Evolutionary conservation across 2,797 vertebrate genomes (phyloP).

Genomic region (Premnoplex brunnescens): DNA sequence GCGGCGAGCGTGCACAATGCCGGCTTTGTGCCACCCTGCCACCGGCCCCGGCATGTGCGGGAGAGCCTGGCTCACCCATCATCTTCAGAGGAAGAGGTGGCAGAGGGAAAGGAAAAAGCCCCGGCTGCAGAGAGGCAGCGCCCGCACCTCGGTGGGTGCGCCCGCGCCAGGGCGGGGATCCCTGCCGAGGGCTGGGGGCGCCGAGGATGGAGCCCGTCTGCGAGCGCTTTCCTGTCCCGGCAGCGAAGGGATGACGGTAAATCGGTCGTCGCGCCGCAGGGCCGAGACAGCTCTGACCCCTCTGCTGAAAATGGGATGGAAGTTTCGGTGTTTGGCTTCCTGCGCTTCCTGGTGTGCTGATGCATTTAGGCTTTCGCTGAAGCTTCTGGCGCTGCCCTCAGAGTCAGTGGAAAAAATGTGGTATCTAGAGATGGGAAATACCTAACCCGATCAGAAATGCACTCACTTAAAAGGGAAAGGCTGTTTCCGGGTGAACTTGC

Average conservation of each 20-base stretch:
- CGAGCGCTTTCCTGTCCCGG: slow-evolving; percentile 14
- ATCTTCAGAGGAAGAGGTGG: not conserved
- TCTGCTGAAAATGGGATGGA: slow-evolving; percentile 17
- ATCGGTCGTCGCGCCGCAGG: not conserved
- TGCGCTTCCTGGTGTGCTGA: slow-evolving; percentile 31
- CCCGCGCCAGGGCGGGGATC: not conserved
- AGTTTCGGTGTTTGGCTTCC: slow-evolving; percentile 33
- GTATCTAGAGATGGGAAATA: slow-evolving; percentile 55
- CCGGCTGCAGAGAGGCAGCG: accelerated
- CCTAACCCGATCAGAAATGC: slow-evolving; percentile 3
- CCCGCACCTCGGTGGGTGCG: not conserved
- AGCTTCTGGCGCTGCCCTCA: slow-evolving; percentile 1
- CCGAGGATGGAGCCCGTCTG: slow-evolving; percentile 1
- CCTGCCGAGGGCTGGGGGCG: not conserved
- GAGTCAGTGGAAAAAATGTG: slow-evolving; percentile 52
- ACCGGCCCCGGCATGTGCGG: slow-evolving; percentile 21
- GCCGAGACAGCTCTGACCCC: slow-evolving; percentile 21
- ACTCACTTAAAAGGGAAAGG: slow-evolving; percentile 40
- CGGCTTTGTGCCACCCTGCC: slow-evolving; percentile 70
- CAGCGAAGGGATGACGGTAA: not conserved
- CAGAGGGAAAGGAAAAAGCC: not conserved
- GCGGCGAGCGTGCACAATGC: slow-evolving; percentile 50
- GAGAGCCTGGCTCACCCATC: not conserved
- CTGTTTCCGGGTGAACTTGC: slow-evolving; percentile 33
- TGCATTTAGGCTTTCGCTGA: slow-evolving; percentile 35